Evolutionary conservation across 2,113 vertebrate genomes (phyloP), one percentile per base, ranked within the genome.

Genomic region (Shinisaurus crocodilurus): DNA sequence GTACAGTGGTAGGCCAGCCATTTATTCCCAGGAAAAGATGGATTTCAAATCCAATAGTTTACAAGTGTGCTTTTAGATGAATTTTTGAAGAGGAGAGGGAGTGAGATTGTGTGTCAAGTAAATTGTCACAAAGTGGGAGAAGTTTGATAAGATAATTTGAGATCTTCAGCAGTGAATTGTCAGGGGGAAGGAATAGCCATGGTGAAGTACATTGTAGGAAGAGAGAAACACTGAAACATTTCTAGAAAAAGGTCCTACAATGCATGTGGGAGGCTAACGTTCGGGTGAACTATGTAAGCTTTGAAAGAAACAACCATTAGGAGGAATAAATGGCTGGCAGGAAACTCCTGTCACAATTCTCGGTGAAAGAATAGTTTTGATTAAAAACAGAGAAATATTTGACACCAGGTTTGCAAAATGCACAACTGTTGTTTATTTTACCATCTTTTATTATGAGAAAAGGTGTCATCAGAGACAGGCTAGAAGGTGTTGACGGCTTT

Each of bases 91-190:
- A 82, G 16, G 82, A 86, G 54, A 16, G 40, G 69, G 50, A 60
- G 83, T 76, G 92, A 80, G 85, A 86, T 91, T 20, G 37, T 90
- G 45, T 34, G 9, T 63, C 70, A 77, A 88, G 37, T 90, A 1
- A 40, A 29, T 27, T 89, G 8, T 90, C 91, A 90, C 77, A 89
- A 91, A 94, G 79, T 92, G 92, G 7, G 16, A 65, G 23, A 23
- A 29, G 65, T 92, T 75, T 91, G 93, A 90, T 92, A 93, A 67
- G 82, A 90, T 82, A 90, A 93, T 90, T 72, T 45, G 60, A 57
- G 88, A 90, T 79, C 0, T 5, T 72, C 86, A 60, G 57, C 89
- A 88, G 90, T 87, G 29, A 93, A 45, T 65, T 84, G 43, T 65
- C 82, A 85, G 84, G 40, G 72, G 74, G 76, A 82, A 84, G 75